Conservation (phyloP, 2,797 vertebrate genomes). For the Phoebastria nigripes region DNA sequence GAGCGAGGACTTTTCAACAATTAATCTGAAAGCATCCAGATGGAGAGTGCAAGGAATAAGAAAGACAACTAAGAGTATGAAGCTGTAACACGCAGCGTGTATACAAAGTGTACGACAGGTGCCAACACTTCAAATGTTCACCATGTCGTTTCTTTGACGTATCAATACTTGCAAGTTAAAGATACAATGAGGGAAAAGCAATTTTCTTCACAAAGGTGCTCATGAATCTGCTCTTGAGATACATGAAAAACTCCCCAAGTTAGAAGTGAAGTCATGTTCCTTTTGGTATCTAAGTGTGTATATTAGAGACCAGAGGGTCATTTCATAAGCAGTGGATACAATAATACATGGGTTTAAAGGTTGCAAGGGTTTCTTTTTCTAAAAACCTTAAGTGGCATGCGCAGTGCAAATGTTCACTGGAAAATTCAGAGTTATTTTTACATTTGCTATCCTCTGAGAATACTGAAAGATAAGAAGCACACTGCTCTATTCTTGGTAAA, state of each 20-base stretch:
- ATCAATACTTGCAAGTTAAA: not conserved
- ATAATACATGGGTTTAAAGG: not conserved
- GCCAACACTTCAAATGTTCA: not conserved
- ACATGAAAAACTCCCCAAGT: not conserved
- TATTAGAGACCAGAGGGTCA: not conserved
- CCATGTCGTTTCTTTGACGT: not conserved
- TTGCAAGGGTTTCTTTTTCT: not conserved
- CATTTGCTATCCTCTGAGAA: not conserved
- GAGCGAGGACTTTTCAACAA: not conserved
- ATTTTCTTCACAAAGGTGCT: not conserved
- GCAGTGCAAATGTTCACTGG: not conserved
- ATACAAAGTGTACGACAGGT: not conserved
- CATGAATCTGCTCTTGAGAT: not conserved
- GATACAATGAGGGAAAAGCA: not conserved
- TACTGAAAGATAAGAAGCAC: not conserved
- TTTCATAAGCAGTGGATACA: not conserved
- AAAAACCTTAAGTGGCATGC: not conserved
- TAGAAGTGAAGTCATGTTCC: not conserved
- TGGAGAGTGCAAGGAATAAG: slow-evolving; percentile 3
- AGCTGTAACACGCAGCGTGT: not conserved
- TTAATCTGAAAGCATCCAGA: slow-evolving; percentile 45
- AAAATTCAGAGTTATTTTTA: not conserved
- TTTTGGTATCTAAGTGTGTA: not conserved
- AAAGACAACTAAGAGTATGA: not conserved
- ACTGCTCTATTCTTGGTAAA: not conserved